These are phyloP conservation scores for Leptogaster cylindrica DNA, from an alignment of 2,888 invertebrate species.

Conservation along the genomic window DNA sequence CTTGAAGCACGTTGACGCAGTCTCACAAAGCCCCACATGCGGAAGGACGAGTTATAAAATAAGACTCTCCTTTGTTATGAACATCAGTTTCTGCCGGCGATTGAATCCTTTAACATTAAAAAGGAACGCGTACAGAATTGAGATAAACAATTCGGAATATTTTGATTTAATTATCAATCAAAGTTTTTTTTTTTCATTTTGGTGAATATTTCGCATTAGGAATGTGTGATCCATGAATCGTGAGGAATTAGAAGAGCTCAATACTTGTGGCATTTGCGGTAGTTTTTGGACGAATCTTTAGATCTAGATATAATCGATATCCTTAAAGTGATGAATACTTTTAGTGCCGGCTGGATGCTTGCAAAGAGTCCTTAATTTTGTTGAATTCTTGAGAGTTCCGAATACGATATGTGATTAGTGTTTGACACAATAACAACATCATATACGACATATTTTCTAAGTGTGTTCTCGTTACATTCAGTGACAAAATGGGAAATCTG, in stretches of 20 bases:
- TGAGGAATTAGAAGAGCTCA: slow-evolving; percentile 18
- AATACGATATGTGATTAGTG: slow-evolving; percentile 24
- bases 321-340: slow-evolving; percentile 20
- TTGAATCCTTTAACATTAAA: slow-evolving; percentile 5
- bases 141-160: too few relatives aligned
- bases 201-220: slow-evolving; percentile 13
- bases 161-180: background rate
- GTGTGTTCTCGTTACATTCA: slow-evolving; percentile 1
- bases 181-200: slow-evolving; percentile 3
- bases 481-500: slow-evolving; percentile 43
- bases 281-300: background rate
- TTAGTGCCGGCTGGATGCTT: slow-evolving; percentile 28
- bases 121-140: too few relatives aligned
- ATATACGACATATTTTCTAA: too few relatives aligned
- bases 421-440: too few relatives aligned
- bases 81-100: slow-evolving; percentile 32
- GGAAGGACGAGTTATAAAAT: slow-evolving; percentile 21
- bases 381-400: background rate
- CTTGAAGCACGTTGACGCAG: background rate
- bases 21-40: slow-evolving; percentile 3
- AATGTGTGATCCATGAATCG: too few relatives aligned
- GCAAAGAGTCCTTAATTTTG: slow-evolving; percentile 22
- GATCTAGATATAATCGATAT: slow-evolving; percentile 34
- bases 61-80: slow-evolving; percentile 2
- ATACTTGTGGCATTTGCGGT: background rate